Evolutionary conservation across 2,888 invertebrate species (phyloP).

Genomic region (Tenthredo livida): DNA sequence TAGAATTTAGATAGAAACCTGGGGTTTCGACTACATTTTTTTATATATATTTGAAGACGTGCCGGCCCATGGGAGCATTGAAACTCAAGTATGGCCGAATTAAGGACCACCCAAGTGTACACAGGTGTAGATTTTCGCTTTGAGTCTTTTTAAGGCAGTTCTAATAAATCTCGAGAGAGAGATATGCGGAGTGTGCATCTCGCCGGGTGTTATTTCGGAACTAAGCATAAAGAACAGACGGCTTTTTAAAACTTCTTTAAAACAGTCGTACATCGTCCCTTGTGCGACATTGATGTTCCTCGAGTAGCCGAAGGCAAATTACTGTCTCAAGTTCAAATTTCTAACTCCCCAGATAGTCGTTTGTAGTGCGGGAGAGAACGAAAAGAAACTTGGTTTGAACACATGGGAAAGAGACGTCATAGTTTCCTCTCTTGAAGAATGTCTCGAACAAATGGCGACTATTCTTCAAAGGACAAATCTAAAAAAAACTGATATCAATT

Average conservation of each 20-base stretch:
- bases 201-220: background rate
- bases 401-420: slow-evolving; percentile 35
- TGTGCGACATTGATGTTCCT: slow-evolving; percentile 30
- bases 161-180: background rate
- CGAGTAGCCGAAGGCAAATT: slow-evolving; percentile 37
- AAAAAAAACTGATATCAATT: slow-evolving; percentile 30
- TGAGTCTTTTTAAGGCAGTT: background rate
- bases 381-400: slow-evolving; percentile 5
- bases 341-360: slow-evolving; percentile 31
- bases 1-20: no score
- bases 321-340: slow-evolving; percentile 43
- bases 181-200: background rate
- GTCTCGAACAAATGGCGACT: slow-evolving; percentile 24
- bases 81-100: no score
- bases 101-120: background rate
- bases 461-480: slow-evolving; percentile 18
- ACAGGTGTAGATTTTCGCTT: background rate
- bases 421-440: slow-evolving; percentile 30
- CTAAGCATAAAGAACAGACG: slow-evolving; percentile 2
- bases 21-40: no score
- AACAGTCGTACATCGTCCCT: slow-evolving; percentile 38
- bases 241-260: slow-evolving; percentile 5
- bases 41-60: no score
- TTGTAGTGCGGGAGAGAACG: background rate
- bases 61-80: no score